Evolutionary conservation across 2,888 invertebrate genomes (phyloP), one percentile per base, ranked within the genome.

Genomic region (Drosophila paranaensis): DNA sequence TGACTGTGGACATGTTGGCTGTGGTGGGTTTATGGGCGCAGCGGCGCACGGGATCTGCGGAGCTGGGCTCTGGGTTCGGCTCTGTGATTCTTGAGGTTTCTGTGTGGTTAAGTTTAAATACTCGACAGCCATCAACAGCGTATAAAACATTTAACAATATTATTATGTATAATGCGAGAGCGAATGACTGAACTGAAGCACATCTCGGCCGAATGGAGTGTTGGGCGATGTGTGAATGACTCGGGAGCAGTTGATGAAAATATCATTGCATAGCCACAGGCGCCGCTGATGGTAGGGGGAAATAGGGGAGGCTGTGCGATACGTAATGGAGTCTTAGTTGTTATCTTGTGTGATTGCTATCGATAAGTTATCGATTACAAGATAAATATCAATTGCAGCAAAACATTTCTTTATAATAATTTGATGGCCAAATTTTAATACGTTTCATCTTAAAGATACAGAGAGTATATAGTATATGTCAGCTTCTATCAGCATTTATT

Each of bases 61-160:
- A 50, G 39, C 58, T 58, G 83, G 78, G 81, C 58, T 72, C 76
- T 61, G 83, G 81, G 81, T 63, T 72, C 76, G 60, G 57, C 71
- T 72, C 84, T 90, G 81, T 86, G 90, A 90, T 90, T 90, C 84
- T 80, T 90, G 89, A 79, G 89, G 89, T 77, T 86, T 73, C 81
- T 81, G 71, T 78, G 83, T 66, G 89, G 90, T 88, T 84, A 82
- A 89, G 79, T 87, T 90, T 84, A 89, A 89, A 90, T 87, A 87
- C 88, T 84, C 82, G 86, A 89, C 89, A 79, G 85, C 70, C 80
- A 82, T 83, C 88, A 87, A 83, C 85, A 90, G 90, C 79, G 89
- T 79, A 88, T 87, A 86, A 86, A 86, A 89, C 86, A 86, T 86
- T 86, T 86, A 86, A 82, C 86, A 80, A 77, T 73, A 80, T 78